Base-by-base conservation (phyloP, 2,113 vertebrate species). In the Plestiodon gilberti region DNA sequence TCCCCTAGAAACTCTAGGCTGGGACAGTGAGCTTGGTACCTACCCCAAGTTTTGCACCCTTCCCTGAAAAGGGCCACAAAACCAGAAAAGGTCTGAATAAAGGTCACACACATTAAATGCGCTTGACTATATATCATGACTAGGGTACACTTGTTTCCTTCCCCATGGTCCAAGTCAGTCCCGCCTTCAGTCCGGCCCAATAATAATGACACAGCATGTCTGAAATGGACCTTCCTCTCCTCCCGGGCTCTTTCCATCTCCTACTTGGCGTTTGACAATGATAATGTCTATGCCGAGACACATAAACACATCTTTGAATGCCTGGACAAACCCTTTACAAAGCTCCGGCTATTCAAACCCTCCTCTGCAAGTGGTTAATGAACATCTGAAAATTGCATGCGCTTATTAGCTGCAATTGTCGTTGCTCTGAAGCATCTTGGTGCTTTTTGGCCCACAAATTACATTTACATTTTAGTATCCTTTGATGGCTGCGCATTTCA, bases 321-420 rank as follows among this genome's bases (percentile, higher is more conserved):
- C 35, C 35, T 25, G 35, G 23, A 52, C 30, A 82, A 82, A 88
- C 82, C 20, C 14, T 11, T n/a, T 5, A 18, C 70, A 48, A 17
- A 62, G 4, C 48, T 82, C 9, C 79, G 78, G 40, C 33, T 81
- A 71, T 74, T 30, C 48, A 61, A 69, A 33, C 52, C 82, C 84
- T 85, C 23, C 18, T 90, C 89, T 74, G 30, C 48, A 80, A 55
- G 76, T 30, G 61, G 80, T 90, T 62, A 81, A 69, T 25, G 84
- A 90, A 83, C 65, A 85, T 23, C n/a, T 81, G 87, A 73, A 88
- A 84, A 71, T 81, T 38, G 70, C 75, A 22, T 48, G 28, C 23
- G 80, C 61, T 55, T 85, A 0, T 89, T 84, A 85, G 73, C 35
- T 71, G 23, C 59, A 59, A 57, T 40, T 87, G 87, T 91, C 33